Percentiles rank a stretch among this genome's conserved stretches.
phyloP scores from a whole-genome alignment of 2,888 invertebrate genomes.

The Nemapogon koenigi region DNA sequence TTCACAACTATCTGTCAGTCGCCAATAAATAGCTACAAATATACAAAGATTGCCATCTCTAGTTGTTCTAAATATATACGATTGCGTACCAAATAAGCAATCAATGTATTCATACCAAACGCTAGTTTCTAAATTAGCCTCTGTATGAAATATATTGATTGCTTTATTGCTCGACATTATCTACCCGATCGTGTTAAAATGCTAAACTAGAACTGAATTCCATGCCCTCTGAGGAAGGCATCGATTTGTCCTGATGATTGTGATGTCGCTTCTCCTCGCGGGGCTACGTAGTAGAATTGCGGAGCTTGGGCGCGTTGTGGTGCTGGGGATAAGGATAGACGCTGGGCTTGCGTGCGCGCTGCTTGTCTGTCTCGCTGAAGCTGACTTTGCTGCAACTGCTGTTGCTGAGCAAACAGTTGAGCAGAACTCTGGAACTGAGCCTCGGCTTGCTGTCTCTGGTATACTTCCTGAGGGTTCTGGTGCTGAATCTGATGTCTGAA shows the following conservation, averaged over 20 bases:
- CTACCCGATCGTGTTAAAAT: too few relatives aligned
- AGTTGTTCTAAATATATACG: too few relatives aligned
- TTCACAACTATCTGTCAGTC: too few relatives aligned
- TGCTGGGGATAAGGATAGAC: constrained; percentile 28
- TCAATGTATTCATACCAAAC: too few relatives aligned
- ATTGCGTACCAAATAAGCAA: too few relatives aligned
- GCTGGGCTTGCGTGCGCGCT: constrained; percentile 55
- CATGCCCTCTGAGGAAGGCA: constrained; percentile 78
- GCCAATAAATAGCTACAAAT: too few relatives aligned
- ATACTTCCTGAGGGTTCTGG: constrained; percentile 51
- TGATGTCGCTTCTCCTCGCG: constrained; percentile 40
- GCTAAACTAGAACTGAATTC: constrained; percentile 64
- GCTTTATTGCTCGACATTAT: too few relatives aligned
- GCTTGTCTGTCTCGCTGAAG: constrained; percentile 65
- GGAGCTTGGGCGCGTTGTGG: constrained; percentile 38
- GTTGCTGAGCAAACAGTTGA: constrained; percentile 70
- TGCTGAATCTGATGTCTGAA: constrained; percentile 53
- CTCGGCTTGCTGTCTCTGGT: constrained; percentile 69
- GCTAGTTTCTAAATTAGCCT: too few relatives aligned
- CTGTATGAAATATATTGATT: too few relatives aligned
- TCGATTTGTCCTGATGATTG: constrained; percentile 76
- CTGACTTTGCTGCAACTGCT: constrained; percentile 72
- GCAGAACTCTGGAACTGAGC: constrained; percentile 68
- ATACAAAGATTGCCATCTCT: too few relatives aligned
- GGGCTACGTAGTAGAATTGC: constrained; percentile 68